Base-by-base conservation (phyloP, 23 tunicate genomes). In the Trididemnum nubilum region DNA sequence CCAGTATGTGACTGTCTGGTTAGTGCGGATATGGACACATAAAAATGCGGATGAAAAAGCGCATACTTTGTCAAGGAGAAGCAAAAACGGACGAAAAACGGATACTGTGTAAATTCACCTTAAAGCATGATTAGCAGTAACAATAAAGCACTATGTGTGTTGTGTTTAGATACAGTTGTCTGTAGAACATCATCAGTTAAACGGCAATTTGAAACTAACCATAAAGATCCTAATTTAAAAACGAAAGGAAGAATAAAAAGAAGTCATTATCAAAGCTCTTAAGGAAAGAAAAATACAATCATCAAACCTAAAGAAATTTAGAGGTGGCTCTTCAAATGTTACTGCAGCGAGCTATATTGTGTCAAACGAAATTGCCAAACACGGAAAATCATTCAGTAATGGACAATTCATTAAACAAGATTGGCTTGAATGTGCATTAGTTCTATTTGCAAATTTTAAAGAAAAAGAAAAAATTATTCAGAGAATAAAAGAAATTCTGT, bases 331-430 rank as follows among this genome's bases (percentile, higher is more conserved):
- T 63, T 63, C 27, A 63, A 63, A 63, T 63, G 69, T 63, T 63
- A 63, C 69, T 63, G 69, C 69, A 63, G 69, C 69, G 69, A 63
- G 69, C 69, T 63, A 63, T 63, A 63, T 63, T 63, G n/a, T n/a
- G n/a, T n/a, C n/a, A n/a, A n/a, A n/a, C n/a, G n/a, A n/a, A n/a
- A n/a, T n/a, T n/a, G n/a, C n/a, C n/a, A n/a, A n/a, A n/a, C n/a
- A n/a, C n/a, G n/a, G n/a, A n/a, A n/a, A n/a, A n/a, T n/a, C n/a
- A n/a, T n/a, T n/a, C n/a, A n/a, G n/a, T n/a, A n/a, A n/a, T n/a
- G n/a, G n/a, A n/a, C n/a, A n/a, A n/a, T 63, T 63, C 23, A 63
- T 63, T 63, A 63, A 63, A 63, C 69, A 63, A 63, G 69, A 24
- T 15, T 63, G 69, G 69, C 69, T 63, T 63, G 27, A 63, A 63